Evolutionary conservation across 1,140 invertebrate genomes (phyloP), one percentile per base, ranked within the genome.

Genomic region (Reticulitermes speratus): DNA sequence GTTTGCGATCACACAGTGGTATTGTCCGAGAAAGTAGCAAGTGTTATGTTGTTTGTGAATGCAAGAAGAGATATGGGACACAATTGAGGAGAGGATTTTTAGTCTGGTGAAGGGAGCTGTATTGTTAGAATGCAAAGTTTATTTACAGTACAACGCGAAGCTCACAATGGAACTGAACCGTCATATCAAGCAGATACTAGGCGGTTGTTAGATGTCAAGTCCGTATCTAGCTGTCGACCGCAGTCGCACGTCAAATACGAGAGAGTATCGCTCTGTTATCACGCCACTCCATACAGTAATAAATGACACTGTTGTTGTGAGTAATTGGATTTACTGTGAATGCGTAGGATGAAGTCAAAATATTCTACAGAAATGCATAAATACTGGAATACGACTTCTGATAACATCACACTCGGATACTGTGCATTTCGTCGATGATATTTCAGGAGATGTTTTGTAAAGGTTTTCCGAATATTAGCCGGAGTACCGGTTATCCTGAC

Each of bases 61-160:
- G 65, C 65, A 75, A 75, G 65, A 14, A 75, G 65, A 75, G 65
- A 75, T 75, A 75, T 25, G 9, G 65, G 25, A 30, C 65, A 75
- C 65, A 75, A 75, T 75, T 5, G 59, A 1, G 25, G 25, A 30
- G 65, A 9, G n/a, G 65, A n/a, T 8, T 30, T 30, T 12, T 75
- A n/a, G 8, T 2, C 65, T 30, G 5, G n/a, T 0, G 25, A 8
- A 11, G 30, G 8, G 30, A 59, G 55, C n/a, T 25, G 30, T 32
- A 83, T 83, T 83, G 82, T 85, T 85, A 65, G 59, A 69, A 85
- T 48, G 38, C 25, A 6, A 52, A 32, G 52, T 85, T 59, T 44
- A 81, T 45, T 44, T 69, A 45, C 45, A 52, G 30, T 21, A 83
- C 69, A 86, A 45, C 30, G 38, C 3, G 12, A 44, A 19, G 25